phyloP scores from a whole-genome alignment of 2,113 vertebrate genomes.

The Rissa tridactyla region DNA sequence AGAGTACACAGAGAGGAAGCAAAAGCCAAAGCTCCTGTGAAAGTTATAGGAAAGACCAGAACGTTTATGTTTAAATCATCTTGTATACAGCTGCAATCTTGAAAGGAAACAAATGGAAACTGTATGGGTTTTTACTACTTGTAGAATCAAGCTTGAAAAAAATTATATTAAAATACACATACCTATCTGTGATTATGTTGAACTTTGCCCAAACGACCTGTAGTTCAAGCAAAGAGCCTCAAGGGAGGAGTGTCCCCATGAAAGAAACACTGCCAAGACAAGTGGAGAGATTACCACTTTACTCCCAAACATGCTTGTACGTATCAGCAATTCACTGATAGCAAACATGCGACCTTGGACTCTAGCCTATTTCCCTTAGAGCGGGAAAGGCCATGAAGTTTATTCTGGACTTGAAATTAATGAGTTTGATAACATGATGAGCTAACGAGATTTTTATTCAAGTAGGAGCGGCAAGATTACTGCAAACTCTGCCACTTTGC shows the following conservation, averaged over 20 bases:
- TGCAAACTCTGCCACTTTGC: neutral
- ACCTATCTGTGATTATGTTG: neutral
- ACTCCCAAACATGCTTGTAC: neutral
- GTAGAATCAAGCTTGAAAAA: neutral
- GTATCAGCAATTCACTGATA: neutral
- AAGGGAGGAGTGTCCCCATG: neutral
- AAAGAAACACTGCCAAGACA: neutral
- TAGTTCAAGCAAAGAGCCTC: neutral
- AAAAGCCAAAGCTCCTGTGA: neutral
- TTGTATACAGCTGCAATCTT: neutral
- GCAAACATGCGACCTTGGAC: neutral
- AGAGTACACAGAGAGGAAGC: neutral
- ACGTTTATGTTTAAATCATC: neutral
- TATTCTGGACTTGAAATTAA: neutral
- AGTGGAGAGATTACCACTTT: neutral
- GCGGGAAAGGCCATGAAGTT: neutral
- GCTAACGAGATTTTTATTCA: neutral
- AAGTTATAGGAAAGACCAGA: neutral
- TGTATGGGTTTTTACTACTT: accelerated
- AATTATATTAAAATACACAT: no score
- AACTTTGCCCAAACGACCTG: neutral
- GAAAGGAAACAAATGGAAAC: neutral
- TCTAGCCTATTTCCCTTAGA: neutral
- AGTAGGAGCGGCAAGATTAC: neutral
- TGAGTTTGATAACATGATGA: neutral